Base-by-base conservation (phyloP, 2,888 invertebrate species). In the Parochlus steinenii region DNA sequence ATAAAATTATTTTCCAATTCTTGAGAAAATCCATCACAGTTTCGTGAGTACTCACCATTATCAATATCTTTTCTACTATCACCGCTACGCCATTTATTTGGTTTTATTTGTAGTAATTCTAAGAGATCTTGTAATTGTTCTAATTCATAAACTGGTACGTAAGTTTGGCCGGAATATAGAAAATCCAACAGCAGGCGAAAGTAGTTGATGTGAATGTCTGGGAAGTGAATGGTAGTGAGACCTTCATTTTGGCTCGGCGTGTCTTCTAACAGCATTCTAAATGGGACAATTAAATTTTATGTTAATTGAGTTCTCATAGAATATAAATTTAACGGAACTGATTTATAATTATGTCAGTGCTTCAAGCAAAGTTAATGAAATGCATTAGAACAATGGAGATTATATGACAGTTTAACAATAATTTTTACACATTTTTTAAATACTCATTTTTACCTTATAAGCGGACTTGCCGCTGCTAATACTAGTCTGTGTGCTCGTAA, bases 401-500 rank as follows among this genome's bases (percentile, higher is more conserved):
- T n/a, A n/a, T n/a, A n/a, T n/a, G n/a, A n/a, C n/a, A n/a, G n/a
- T n/a, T n/a, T n/a, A n/a, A n/a, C n/a, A n/a, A n/a, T n/a, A n/a
- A n/a, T n/a, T n/a, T n/a, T n/a, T n/a, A n/a, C 6, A 5, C 16
- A 5, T 12, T 23, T 3, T 26, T 33, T 10, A 10, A n/a, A n/a
- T 4, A n/a, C 4, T 16, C 5, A 3, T 18, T 29, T 17, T 42
- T 46, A 75, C 66, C 81, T 75, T 56, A 85, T 75, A 43, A 86
- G 69, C 32, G 83, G 85, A 64, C 82, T 82, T 47, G 83, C 83
- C 42, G 83, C 81, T 33, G 85, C 85, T 64, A 86, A 73, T 51
- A 85, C 79, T 51, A 85, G 71, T 51, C 82, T 76, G 58, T 86
- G 85, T 35, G 83, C 85, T 47, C 75, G 73, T 40, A 85, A 67